Evolutionary conservation across 2,113 vertebrate genomes (phyloP).

Genomic region (Myrmecobius fasciatus): DNA sequence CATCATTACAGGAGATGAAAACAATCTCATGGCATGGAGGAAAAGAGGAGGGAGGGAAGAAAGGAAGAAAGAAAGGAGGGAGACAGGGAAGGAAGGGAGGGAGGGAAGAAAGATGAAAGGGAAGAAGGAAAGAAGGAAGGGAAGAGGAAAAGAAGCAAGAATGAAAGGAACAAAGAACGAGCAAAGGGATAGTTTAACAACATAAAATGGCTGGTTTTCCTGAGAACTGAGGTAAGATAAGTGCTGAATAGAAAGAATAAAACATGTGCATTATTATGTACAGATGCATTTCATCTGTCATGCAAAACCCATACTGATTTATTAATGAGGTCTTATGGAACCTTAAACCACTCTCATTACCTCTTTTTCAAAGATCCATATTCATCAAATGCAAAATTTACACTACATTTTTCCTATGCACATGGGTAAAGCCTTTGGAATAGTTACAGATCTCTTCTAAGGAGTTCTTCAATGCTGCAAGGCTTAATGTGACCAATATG

Average conservation of each 20-base stretch:
- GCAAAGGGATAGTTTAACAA: neutral
- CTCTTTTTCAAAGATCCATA: neutral
- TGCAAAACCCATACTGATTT: neutral
- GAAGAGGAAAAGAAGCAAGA: neutral
- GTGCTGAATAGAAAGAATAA: neutral
- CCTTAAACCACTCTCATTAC: neutral
- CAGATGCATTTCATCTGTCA: neutral
- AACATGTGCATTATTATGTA: neutral
- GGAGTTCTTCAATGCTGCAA: neutral
- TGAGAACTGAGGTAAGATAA: neutral
- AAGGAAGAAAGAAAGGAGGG: neutral
- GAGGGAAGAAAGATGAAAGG: neutral
- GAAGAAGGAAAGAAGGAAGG: neutral
- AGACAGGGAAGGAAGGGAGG: neutral
- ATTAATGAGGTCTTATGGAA: neutral
- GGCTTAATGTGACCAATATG: neutral
- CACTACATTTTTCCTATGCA: neutral
- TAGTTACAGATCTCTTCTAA: neutral
- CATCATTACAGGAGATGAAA: neutral
- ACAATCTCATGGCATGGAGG: neutral
- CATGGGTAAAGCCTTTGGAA: neutral
- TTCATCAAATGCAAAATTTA: neutral
- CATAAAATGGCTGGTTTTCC: neutral
- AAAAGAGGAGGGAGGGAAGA: neutral
- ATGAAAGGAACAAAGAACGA: neutral